Conservation (phyloP, 2,888 invertebrate genomes). For the Calameuta idolon region DNA sequence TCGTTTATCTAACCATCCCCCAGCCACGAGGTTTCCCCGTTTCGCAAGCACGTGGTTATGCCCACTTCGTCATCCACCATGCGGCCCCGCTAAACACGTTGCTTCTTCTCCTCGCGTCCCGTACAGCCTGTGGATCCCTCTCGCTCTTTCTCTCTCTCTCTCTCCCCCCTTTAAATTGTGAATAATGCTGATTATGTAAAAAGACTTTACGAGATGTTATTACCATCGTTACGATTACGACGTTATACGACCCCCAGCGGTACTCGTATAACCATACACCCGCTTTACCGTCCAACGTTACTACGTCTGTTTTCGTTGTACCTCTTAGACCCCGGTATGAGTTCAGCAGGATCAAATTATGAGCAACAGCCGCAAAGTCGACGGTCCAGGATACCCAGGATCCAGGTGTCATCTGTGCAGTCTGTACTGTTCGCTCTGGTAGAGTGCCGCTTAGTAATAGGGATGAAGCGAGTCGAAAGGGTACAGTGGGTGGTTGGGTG, state of each 20-base stretch:
- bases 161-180: conserved; percentile 46
- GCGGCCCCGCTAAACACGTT: conserved; percentile 22
- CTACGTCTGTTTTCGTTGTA: neutral
- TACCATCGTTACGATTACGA: conserved; percentile 57
- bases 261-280: neutral
- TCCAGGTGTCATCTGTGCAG: neutral
- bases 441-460: neutral
- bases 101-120: neutral
- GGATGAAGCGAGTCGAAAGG: neutral
- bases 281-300: neutral
- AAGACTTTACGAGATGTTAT: conserved; percentile 55
- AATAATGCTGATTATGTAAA: conserved; percentile 59
- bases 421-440: neutral
- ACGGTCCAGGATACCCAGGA: neutral
- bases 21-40: conserved; percentile 19
- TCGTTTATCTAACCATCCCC: conserved; percentile 61
- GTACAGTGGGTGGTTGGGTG: neutral
- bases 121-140: conserved; percentile 4
- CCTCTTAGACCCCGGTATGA: neutral
- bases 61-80: conserved; percentile 16
- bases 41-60: conserved; percentile 10
- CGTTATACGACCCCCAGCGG: conserved; percentile 40
- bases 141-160: conserved; percentile 23
- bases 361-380: neutral
- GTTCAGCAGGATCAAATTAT: neutral